A percentile compares a stretch with the other conserved stretches of the same genome.
Evolutionary conservation across 2,888 invertebrate species (phyloP).

Genomic region (Polymixis flavicincta): DNA sequence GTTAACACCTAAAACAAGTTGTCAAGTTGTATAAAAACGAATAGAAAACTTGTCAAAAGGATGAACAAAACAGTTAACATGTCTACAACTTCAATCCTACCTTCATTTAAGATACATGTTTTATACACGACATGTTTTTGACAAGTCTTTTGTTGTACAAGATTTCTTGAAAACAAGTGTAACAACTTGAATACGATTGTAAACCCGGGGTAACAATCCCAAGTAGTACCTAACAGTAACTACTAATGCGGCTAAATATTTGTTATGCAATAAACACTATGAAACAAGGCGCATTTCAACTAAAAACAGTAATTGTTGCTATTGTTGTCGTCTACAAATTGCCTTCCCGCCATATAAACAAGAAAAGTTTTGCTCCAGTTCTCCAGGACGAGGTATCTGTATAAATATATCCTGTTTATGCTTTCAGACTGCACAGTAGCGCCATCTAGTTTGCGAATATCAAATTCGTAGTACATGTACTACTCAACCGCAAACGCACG

Average conservation of each 20-base stretch:
- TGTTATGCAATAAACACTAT: not conserved
- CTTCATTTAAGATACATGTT: not conserved
- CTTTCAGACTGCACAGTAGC: not conserved
- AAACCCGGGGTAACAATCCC: not conserved
- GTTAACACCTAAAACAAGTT: not conserved
- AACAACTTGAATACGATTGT: too few relatives aligned
- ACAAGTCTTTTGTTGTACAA: too few relatives aligned
- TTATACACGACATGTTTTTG: not conserved
- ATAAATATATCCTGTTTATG: not conserved
- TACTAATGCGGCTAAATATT: not conserved
- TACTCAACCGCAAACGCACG: not conserved
- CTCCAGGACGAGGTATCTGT: not conserved
- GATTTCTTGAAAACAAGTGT: too few relatives aligned
- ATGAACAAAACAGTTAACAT: not conserved
- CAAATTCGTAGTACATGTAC: not conserved
- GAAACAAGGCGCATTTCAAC: not conserved
- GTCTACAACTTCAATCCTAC: not conserved
- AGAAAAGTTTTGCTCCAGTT: slow-evolving; percentile 41
- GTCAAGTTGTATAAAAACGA: not conserved
- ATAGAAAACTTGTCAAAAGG: not conserved
- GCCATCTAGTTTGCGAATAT: slow-evolving; percentile 40
- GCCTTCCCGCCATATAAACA: slow-evolving; percentile 34
- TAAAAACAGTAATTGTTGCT: slow-evolving; percentile 21
- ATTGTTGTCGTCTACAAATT: slow-evolving; percentile 44
- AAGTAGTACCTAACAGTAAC: not conserved